phyloP scores from a whole-genome alignment of 2,797 vertebrate species.

The Eutrigla gurnardus region DNA sequence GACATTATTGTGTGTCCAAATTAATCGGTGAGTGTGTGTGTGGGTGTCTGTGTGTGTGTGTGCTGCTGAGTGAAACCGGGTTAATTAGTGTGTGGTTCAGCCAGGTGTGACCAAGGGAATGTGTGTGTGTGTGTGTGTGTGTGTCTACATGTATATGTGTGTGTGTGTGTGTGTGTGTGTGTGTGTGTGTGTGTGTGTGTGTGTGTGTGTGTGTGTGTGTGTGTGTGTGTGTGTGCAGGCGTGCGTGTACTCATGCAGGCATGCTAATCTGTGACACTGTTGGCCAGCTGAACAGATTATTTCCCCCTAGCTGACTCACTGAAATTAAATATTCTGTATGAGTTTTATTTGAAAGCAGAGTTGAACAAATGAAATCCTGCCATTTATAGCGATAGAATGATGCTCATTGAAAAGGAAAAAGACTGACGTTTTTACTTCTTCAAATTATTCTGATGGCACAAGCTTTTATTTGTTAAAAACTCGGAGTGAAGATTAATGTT shows the following conservation, averaged over 20 bases:
- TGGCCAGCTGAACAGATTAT: conserved; percentile 30
- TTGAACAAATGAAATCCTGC: no score
- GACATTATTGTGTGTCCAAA: conserved; percentile 31
- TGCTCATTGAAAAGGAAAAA: no score
- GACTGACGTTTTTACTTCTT: no score
- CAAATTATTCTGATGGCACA: no score
- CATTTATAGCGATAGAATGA: no score
- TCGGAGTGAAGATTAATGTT: no score
- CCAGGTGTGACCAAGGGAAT: conserved; percentile 59
- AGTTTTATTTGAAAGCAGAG: no score
- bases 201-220: not conserved
- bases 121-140: not conserved
- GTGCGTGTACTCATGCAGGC: conserved; percentile 28
- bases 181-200: not conserved
- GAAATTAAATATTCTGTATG: not conserved
- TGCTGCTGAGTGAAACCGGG: conserved; percentile 73
- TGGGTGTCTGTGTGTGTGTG: conserved; percentile 23
- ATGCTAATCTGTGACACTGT: conserved; percentile 31
- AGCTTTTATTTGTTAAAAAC: no score
- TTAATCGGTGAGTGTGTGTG: conserved; percentile 31
- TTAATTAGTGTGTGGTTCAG: conserved; percentile 71
- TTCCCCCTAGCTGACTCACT: conserved; percentile 15
- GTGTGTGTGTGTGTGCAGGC: not conserved
- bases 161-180: conserved; percentile 1
- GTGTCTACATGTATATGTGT: not conserved